Evolutionary conservation across 2,113 vertebrate genomes (phyloP), one percentile per base, ranked within the genome.

Genomic region (Microcebus lehilahytsara): DNA sequence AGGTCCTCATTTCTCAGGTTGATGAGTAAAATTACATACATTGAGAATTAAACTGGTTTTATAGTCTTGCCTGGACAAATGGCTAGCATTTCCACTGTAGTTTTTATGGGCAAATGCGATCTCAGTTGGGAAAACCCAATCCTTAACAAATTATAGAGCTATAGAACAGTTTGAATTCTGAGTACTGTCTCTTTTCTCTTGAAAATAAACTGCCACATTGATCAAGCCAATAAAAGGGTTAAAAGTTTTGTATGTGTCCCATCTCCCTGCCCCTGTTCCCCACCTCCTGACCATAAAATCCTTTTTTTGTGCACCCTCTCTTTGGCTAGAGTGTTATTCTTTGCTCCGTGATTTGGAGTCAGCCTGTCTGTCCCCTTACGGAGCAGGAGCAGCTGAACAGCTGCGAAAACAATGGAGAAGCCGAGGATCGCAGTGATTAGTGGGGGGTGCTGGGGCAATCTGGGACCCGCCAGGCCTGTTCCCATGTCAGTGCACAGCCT

Each of bases 401-500:
- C 93, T 96, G 97, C 23, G 23, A 98, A 97, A 98, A 98, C 97
- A 98, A 96, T 49, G 92, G 88, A 94, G 94, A 97, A 91, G 96
- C 96, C 42, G 62, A 95, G 86, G 91, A 98, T 93, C 93, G 89
- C 16, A 93, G 97, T 96, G 98, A 98, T 98, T 97, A 98, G 89
- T 93, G 97, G 96, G 98, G 97, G 96, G 94, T 97, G 88, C 97
- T 97, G 95, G 94, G 96, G 97, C 97, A 85, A 96, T 85, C 94
- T 96, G 97, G 98, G 97, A 96, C 97, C 97, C 95, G 93, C 97
- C 67, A 97, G 96, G 97, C 97, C 97, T 5, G 42, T 98, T 98
- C 98, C 98, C 98, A 97, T 79, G 96, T 98, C 98, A 97, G 97
- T 71, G 27, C 93, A 95, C 95, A 98, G 98, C 93, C 97, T 89